These are phyloP conservation scores for Callyntrura guangdongensis DNA, from an alignment of 2,888 invertebrate species.

Conservation along the genomic window DNA sequence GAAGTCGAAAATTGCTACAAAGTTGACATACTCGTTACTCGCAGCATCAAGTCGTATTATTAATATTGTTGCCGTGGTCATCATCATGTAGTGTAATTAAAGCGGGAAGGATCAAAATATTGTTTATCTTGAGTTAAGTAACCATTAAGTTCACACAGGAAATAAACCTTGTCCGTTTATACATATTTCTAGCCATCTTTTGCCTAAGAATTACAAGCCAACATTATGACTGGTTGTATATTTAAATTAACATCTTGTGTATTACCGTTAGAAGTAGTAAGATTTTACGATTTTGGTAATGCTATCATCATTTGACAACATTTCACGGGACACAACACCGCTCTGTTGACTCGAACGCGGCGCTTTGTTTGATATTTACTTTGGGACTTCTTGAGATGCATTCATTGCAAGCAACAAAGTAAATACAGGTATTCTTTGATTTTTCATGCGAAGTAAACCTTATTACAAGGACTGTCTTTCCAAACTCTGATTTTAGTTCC, in stretches of 20 bases:
- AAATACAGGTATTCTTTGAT: too few relatives aligned
- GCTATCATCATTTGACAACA: too few relatives aligned
- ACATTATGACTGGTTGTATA: not conserved
- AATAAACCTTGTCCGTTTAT: not conserved
- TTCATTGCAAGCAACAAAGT: too few relatives aligned
- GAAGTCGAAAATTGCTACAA: not conserved
- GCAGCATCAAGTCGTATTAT: not conserved
- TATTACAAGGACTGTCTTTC: too few relatives aligned
- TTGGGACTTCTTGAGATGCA: too few relatives aligned
- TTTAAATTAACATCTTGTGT: too few relatives aligned
- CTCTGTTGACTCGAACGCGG: too few relatives aligned
- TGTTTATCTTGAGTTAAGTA: not conserved
- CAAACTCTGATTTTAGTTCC: not conserved
- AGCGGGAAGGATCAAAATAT: not conserved
- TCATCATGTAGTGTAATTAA: not conserved
- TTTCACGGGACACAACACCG: too few relatives aligned
- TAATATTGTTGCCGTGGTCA: not conserved
- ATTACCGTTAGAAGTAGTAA: too few relatives aligned
- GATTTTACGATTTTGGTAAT: too few relatives aligned
- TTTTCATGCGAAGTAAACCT: too few relatives aligned
- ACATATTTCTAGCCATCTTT: not conserved
- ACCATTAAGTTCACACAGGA: not conserved
- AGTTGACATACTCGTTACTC: constrained; percentile 2
- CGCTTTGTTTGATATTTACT: too few relatives aligned
- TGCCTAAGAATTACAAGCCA: not conserved